A percentile compares a stretch with the other conserved stretches of the same genome.
Conservation (phyloP, 2,797 vertebrate species). For the Phalloptychus januarius region DNA sequence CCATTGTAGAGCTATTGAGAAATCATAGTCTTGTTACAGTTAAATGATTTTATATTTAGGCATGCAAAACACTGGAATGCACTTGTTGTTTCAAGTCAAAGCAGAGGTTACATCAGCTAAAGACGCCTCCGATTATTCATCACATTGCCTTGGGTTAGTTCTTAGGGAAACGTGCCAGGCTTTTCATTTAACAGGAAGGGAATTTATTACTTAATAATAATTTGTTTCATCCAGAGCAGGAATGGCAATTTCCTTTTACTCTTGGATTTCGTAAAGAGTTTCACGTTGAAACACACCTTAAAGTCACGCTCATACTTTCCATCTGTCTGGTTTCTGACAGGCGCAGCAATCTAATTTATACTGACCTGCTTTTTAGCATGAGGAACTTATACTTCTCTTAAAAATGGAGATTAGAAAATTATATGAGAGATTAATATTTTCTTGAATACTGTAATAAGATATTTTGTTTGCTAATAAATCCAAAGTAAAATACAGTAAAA, state of each 20-base stretch:
- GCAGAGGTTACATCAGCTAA: neutral
- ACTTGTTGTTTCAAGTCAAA: neutral
- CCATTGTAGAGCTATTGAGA: neutral
- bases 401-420: neutral
- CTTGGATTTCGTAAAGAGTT: neutral
- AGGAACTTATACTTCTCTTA: neutral
- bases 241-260: neutral
- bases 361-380: neutral
- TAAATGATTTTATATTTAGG: neutral
- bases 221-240: neutral
- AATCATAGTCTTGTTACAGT: neutral
- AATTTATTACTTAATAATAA: neutral
- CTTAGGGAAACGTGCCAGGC: neutral
- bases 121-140: neutral
- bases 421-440: neutral
- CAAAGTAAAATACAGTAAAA: neutral
- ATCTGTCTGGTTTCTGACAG: neutral
- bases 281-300: slow-evolving; percentile 9
- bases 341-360: neutral
- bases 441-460: no score
- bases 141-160: neutral
- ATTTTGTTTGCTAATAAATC: neutral
- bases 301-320: neutral
- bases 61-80: neutral
- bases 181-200: neutral